Percentiles rank a stretch among this genome's conserved stretches.
phyloP scores from a whole-genome alignment of 2,113 vertebrate genomes.

The Rhodinocichla rosea region DNA sequence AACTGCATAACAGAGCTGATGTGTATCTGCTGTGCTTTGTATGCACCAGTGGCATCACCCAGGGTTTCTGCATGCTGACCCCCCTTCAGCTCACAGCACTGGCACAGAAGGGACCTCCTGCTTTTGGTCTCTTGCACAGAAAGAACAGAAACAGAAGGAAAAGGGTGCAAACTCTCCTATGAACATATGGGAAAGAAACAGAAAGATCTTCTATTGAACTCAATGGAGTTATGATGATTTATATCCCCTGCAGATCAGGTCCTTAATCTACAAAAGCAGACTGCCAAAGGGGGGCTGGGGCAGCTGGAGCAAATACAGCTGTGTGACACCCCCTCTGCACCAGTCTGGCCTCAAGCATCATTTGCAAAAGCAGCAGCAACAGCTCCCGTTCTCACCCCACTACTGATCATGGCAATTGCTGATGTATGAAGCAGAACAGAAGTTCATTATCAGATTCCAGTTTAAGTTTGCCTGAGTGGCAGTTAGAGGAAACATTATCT shows the following conservation, averaged over 20 bases:
- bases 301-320: background rate
- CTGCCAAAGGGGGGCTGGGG: background rate
- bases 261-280: background rate
- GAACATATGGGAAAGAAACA: background rate
- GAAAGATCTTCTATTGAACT: background rate
- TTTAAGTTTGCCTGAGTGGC: background rate
- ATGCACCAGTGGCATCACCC: background rate
- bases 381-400: background rate
- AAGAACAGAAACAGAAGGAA: background rate
- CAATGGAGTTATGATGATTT: background rate
- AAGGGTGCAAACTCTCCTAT: background rate
- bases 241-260: background rate
- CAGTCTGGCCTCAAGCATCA: background rate
- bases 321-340: background rate
- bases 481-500: background rate
- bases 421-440: background rate
- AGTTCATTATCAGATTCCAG: slow-evolving; percentile 1
- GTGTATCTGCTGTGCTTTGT: background rate
- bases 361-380: background rate
- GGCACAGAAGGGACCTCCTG: background rate
- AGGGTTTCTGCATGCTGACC: background rate
- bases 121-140: background rate
- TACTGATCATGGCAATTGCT: background rate
- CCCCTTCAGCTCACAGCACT: background rate
- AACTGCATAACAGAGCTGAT: background rate